Conservation (phyloP, 2,113 vertebrate genomes). For the Onychorhynchus coronatus region DNA sequence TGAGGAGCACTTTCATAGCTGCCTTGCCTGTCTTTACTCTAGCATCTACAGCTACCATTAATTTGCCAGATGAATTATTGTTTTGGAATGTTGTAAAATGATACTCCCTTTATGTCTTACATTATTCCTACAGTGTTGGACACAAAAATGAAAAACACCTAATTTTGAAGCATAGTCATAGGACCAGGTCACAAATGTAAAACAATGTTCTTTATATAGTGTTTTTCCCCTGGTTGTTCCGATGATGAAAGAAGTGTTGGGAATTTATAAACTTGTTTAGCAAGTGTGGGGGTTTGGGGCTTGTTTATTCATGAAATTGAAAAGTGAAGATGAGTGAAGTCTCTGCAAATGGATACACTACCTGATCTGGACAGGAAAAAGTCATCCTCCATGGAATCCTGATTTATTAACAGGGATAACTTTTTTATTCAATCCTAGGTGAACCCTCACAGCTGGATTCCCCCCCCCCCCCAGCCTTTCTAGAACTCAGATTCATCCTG, state of each 20-base stretch:
- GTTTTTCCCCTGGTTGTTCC: neutral
- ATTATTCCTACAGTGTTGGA: slow-evolving; percentile 4
- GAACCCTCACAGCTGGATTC: neutral
- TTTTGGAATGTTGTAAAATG: slow-evolving; percentile 44
- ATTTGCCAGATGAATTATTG: slow-evolving; percentile 28
- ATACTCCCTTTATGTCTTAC: slow-evolving; percentile 36
- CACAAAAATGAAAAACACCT: slow-evolving; percentile 21
- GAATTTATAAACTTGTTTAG: neutral
- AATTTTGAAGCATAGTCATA: neutral
- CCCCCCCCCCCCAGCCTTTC: neutral
- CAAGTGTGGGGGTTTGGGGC: neutral
- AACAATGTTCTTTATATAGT: neutral
- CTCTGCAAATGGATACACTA: neutral
- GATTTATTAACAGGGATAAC: neutral
- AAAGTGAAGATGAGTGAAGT: neutral
- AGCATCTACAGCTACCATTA: neutral
- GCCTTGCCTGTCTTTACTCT: neutral
- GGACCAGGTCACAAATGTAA: slow-evolving; percentile 14
- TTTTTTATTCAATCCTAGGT: neutral
- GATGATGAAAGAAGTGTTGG: slow-evolving; percentile 38
- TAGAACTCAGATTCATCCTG: neutral
- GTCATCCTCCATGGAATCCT: neutral
- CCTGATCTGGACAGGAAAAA: neutral
- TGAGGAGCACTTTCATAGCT: slow-evolving; percentile 9
- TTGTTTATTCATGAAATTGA: neutral